A percentile compares a stretch with the other conserved stretches of the same genome.
phyloP scores from a whole-genome alignment of 1,140 invertebrate genomes.

The Epicauta chinensis region DNA sequence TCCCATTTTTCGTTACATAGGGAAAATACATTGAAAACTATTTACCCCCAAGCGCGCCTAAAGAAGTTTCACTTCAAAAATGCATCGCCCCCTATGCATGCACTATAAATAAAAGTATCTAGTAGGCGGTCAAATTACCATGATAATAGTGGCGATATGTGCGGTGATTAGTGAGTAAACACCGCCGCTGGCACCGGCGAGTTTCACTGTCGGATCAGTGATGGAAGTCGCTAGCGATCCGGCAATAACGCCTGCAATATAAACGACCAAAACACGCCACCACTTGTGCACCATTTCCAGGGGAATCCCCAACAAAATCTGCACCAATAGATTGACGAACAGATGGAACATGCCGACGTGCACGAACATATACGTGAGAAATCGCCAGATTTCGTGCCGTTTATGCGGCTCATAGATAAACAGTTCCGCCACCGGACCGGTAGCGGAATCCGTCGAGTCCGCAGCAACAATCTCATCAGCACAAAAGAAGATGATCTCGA shows the following conservation, averaged over 20 bases:
- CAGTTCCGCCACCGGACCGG: slow-evolving; percentile 29
- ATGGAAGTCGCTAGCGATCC: slow-evolving; percentile 83
- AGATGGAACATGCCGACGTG: slow-evolving; percentile 84
- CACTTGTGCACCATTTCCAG: slow-evolving; percentile 94
- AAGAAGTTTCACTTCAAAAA: too few relatives aligned
- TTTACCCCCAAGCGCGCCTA: too few relatives aligned
- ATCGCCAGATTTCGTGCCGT: slow-evolving; percentile 84
- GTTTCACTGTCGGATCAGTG: slow-evolving; percentile 73
- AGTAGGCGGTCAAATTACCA: too few relatives aligned
- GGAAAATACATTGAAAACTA: too few relatives aligned
- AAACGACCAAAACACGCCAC: slow-evolving; percentile 80
- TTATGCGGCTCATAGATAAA: slow-evolving; percentile 87
- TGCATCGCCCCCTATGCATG: too few relatives aligned
- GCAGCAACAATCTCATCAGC: slow-evolving; percentile 24
- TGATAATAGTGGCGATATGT: slow-evolving; percentile 88
- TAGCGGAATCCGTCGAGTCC: slow-evolving; percentile 22
- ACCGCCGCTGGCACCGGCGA: slow-evolving; percentile 94
- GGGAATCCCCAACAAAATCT: slow-evolving; percentile 85
- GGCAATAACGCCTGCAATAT: slow-evolving; percentile 73
- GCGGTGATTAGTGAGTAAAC: slow-evolving; percentile 94
- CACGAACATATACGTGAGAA: slow-evolving; percentile 90
- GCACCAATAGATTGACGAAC: slow-evolving; percentile 84
- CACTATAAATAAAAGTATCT: too few relatives aligned
- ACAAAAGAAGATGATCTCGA: slow-evolving; percentile 60
- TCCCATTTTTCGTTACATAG: too few relatives aligned